Evolutionary conservation across 2,888 invertebrate species (phyloP).

Genomic region (Carabus problematicus): DNA sequence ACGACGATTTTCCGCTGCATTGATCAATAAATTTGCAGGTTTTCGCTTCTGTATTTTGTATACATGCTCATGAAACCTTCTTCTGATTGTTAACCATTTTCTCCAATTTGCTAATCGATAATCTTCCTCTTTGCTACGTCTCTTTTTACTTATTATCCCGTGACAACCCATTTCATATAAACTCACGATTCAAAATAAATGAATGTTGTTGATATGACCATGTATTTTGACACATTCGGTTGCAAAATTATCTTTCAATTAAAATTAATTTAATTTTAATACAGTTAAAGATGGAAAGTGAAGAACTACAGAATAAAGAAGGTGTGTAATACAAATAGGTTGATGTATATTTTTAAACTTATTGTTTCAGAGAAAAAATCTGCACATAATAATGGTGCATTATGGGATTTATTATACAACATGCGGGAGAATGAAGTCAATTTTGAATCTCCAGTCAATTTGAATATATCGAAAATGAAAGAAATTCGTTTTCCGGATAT

Average conservation of each 20-base stretch:
- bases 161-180: too few relatives aligned
- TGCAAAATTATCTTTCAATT: too few relatives aligned
- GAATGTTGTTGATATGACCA: conserved; percentile 11
- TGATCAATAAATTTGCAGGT: conserved; percentile 51
- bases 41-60: conserved; percentile 46
- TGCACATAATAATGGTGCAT: too few relatives aligned
- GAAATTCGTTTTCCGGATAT: conserved; percentile 61
- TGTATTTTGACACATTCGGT: conserved; percentile 5
- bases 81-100: conserved; percentile 52
- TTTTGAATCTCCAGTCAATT: conserved; percentile 60
- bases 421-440: conserved; percentile 30
- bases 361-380: too few relatives aligned
- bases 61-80: conserved; percentile 49
- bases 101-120: conserved; percentile 52
- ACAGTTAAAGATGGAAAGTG: not conserved
- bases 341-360: too few relatives aligned
- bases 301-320: not conserved
- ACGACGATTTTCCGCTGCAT: conserved; percentile 50
- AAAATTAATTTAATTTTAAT: not conserved
- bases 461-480: conserved; percentile 56
- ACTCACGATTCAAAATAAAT: too few relatives aligned
- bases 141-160: conserved; percentile 6
- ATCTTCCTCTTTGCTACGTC: conserved; percentile 42
- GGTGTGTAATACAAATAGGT: not conserved
- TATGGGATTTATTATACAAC: not conserved